phyloP scores from a whole-genome alignment of 2,888 invertebrate genomes.

The Eristalinus sepulchralis region DNA sequence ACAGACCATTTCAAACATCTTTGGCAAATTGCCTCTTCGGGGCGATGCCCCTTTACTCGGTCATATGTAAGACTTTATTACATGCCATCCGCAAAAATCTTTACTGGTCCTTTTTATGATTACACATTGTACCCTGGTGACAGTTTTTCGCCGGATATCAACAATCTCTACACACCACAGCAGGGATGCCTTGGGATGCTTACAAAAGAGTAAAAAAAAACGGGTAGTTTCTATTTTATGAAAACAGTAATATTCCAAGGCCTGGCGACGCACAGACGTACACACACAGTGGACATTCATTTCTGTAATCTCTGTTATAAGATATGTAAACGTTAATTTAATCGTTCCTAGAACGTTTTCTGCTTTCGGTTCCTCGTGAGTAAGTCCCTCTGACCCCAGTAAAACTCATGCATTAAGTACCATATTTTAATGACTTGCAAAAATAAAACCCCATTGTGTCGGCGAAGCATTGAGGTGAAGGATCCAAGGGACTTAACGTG shows the following conservation, averaged over 20 bases:
- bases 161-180: background rate
- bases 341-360: background rate
- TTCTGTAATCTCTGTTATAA: background rate
- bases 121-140: background rate
- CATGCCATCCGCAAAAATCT: background rate
- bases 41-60: background rate
- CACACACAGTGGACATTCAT: background rate
- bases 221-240: background rate
- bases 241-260: background rate
- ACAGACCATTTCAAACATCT: background rate
- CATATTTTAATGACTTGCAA: background rate
- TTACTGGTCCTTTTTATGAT: background rate
- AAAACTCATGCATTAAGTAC: background rate
- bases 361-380: background rate
- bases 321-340: background rate
- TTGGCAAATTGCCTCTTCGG: background rate
- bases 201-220: background rate
- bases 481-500: background rate
- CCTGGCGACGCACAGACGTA: background rate
- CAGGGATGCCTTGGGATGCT: background rate
- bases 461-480: background rate
- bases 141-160: background rate
- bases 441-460: background rate
- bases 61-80: background rate
- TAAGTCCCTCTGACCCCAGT: background rate